These are phyloP conservation scores for Lepidothrix coronata DNA, from an alignment of 2,113 vertebrate species.

Conservation along the genomic window DNA sequence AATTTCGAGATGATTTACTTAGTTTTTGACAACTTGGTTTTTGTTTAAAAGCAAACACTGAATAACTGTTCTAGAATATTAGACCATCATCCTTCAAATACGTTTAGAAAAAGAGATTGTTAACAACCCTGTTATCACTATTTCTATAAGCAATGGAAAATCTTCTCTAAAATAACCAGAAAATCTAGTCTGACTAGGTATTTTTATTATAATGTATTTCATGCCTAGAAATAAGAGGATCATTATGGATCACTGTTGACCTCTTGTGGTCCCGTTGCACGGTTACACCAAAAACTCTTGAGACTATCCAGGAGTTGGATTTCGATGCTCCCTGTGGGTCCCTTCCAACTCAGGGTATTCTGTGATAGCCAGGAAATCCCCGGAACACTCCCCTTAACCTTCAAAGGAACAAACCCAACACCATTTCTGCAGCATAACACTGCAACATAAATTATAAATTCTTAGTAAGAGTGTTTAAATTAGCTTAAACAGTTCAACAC, in stretches of 20 bases:
- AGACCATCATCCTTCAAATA: not conserved
- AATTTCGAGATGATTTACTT: not conserved
- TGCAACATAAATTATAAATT: not conserved
- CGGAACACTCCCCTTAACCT: not conserved
- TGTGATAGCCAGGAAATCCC: not conserved
- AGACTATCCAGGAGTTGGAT: not conserved
- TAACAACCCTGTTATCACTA: not conserved
- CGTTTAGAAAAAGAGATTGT: not conserved
- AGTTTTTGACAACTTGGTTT: not conserved
- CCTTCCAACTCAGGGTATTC: not conserved
- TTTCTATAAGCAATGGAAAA: not conserved
- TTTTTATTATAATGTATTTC: rapidly evolving
- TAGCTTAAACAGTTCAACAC: not conserved
- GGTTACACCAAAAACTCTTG: not conserved
- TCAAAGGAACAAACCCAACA: not conserved
- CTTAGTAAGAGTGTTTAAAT: not conserved
- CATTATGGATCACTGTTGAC: not conserved
- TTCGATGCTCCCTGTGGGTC: not conserved
- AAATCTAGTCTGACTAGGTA: not conserved
- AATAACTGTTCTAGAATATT: not conserved
- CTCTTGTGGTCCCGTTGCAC: not conserved
- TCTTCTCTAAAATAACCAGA: not conserved
- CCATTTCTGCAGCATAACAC: not conserved
- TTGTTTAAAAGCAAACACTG: not conserved
- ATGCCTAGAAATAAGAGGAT: rapidly evolving